These are phyloP conservation scores for Drosophila macrospina DNA, from an alignment of 2,888 invertebrate genomes.

Conservation along the genomic window DNA sequence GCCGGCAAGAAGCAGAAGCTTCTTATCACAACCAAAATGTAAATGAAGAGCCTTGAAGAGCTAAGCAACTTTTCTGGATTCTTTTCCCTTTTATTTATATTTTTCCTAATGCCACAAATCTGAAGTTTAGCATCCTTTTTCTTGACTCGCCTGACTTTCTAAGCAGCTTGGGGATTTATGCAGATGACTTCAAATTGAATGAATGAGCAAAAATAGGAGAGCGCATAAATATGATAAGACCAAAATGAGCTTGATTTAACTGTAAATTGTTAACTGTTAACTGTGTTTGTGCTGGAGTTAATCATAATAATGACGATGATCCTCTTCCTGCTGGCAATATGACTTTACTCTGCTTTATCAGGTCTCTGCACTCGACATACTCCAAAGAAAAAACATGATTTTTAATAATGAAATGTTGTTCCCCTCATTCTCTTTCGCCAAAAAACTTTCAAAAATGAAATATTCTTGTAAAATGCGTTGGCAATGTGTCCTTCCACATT, in stretches of 20 bases:
- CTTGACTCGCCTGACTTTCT: constrained; percentile 18
- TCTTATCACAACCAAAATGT: constrained; percentile 15
- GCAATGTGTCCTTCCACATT: constrained; percentile 11
- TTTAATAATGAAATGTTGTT: constrained; percentile 68
- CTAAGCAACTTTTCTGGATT: background rate
- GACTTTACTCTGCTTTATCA: constrained; percentile 61
- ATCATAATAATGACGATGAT: constrained; percentile 23
- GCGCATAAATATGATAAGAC: constrained; percentile 49
- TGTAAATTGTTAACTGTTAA: constrained; percentile 50
- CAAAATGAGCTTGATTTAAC: constrained; percentile 57
- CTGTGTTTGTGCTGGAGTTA: constrained; percentile 37
- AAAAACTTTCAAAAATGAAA: constrained; percentile 50
- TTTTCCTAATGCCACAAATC: constrained; percentile 17
- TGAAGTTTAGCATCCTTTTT: constrained; percentile 25
- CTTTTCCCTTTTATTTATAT: constrained; percentile 1
- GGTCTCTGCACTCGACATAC: constrained; percentile 65
- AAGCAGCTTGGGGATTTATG: constrained; percentile 57
- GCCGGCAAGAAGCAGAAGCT: background rate
- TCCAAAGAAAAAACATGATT: constrained; percentile 47
- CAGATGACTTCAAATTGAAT: constrained; percentile 37
- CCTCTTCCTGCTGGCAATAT: background rate
- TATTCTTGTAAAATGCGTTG: constrained; percentile 56
- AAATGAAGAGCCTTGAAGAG: constrained; percentile 19
- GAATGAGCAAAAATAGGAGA: constrained; percentile 4
- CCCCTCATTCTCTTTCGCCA: background rate